Evolutionary conservation across 2,888 invertebrate genomes (phyloP).

Genomic region (Apantesis nais): DNA sequence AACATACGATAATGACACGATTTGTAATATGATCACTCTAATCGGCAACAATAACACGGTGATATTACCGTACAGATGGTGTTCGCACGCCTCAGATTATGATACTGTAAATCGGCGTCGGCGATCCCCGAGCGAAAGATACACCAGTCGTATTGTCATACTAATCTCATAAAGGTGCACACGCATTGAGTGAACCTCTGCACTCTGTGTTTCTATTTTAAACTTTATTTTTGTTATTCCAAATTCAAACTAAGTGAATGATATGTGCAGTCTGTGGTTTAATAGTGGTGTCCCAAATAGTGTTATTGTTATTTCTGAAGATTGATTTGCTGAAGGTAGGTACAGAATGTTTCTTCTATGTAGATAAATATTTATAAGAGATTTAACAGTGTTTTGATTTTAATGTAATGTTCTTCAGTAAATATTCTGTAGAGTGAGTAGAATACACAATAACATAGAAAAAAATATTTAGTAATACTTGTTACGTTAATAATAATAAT

Average conservation of each 20-base stretch:
- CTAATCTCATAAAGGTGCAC: conserved; percentile 57
- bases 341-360: not conserved
- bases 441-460: not conserved
- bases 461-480: not conserved
- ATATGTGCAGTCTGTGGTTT: conserved; percentile 23
- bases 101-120: conserved; percentile 40
- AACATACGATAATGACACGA: no score
- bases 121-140: conserved; percentile 68
- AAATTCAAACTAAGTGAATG: conserved; percentile 23
- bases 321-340: conserved; percentile 12
- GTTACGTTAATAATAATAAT: not conserved
- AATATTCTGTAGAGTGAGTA: not conserved
- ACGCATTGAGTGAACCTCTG: conserved; percentile 46
- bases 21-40: no score
- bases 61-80: conserved; percentile 68
- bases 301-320: conserved; percentile 8
- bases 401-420: not conserved
- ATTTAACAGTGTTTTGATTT: not conserved
- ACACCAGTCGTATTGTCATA: conserved; percentile 70
- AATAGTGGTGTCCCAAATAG: conserved; percentile 10
- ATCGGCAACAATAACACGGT: conserved; percentile 35
- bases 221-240: conserved; percentile 21
- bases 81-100: conserved; percentile 52
- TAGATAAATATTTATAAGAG: not conserved
- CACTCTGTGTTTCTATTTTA: conserved; percentile 13